Conservation (phyloP, 2,888 invertebrate genomes). For the Caenorhabditis panamensis region DNA sequence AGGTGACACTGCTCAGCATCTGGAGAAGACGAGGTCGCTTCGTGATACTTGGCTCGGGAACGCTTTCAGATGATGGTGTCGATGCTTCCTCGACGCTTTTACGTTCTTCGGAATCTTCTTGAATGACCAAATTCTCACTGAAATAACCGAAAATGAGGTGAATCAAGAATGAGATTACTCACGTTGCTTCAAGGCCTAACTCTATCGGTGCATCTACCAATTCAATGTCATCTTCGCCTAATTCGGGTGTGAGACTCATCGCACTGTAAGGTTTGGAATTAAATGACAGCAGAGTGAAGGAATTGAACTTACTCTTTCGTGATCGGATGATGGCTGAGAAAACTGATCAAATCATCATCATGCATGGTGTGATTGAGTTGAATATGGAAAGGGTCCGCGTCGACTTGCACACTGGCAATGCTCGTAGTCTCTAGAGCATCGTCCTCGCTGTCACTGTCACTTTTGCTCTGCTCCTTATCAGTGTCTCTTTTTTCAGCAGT, state of each 20-base stretch:
- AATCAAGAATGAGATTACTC: no score
- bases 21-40: constrained; percentile 65
- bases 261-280: constrained; percentile 25
- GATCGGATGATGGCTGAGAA: constrained; percentile 75
- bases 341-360: constrained; percentile 76
- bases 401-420: constrained; percentile 71
- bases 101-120: constrained; percentile 59
- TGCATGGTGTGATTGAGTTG: constrained; percentile 75
- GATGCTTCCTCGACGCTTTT: constrained; percentile 35
- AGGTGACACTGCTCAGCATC: constrained; percentile 56
- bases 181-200: constrained; percentile 52
- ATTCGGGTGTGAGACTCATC: constrained; percentile 45
- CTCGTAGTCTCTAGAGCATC: constrained; percentile 69
- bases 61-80: constrained; percentile 27
- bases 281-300: background rate
- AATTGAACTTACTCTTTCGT: constrained; percentile 72
- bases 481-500: background rate
- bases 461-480: constrained; percentile 31
- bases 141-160: no score
- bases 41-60: constrained; percentile 30
- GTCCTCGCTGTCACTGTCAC: constrained; percentile 63
- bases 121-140: constrained; percentile 61
- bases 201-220: constrained; percentile 45
- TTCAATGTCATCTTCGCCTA: constrained; percentile 58
- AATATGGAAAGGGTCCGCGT: constrained; percentile 84